Percentiles rank a stretch among this genome's conserved stretches.
Evolutionary conservation across 2,113 vertebrate species (phyloP).

Genomic region (Pica pica): DNA sequence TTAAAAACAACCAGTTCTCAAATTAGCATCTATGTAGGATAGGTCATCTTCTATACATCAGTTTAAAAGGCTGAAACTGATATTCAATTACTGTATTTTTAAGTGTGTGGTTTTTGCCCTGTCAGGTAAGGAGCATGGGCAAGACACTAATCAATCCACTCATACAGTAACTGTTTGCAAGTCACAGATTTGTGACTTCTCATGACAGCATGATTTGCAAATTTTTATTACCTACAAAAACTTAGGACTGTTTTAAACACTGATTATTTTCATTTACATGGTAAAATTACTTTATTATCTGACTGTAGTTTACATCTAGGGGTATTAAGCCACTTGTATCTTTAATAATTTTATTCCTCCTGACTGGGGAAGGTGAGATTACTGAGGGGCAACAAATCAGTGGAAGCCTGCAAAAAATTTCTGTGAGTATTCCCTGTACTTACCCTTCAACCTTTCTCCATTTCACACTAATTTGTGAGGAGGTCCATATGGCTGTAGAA

Average conservation of each 20-base stretch:
- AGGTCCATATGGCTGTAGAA: not conserved
- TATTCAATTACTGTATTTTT: not conserved
- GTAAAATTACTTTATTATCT: not conserved
- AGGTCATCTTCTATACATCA: not conserved
- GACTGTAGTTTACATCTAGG: not conserved
- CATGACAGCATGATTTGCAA: not conserved
- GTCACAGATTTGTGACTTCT: not conserved
- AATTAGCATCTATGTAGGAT: not conserved
- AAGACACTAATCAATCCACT: not conserved
- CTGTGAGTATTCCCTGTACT: not conserved
- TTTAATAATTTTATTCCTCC: not conserved
- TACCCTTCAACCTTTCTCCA: not conserved
- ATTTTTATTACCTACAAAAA: not conserved
- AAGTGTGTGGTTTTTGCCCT: not conserved
- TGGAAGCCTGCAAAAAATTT: not conserved
- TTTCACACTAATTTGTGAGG: not conserved
- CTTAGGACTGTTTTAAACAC: not conserved
- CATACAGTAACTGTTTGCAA: not conserved
- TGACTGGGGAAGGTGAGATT: not conserved
- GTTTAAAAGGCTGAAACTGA: constrained; percentile 1
- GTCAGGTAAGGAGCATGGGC: not conserved
- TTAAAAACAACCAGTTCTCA: constrained; percentile 9
- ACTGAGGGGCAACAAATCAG: not conserved
- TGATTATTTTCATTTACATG: not conserved
- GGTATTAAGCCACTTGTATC: not conserved